Evolutionary conservation across 2,888 invertebrate species (phyloP).

Genomic region (Zhuqinia jingwanae): DNA sequence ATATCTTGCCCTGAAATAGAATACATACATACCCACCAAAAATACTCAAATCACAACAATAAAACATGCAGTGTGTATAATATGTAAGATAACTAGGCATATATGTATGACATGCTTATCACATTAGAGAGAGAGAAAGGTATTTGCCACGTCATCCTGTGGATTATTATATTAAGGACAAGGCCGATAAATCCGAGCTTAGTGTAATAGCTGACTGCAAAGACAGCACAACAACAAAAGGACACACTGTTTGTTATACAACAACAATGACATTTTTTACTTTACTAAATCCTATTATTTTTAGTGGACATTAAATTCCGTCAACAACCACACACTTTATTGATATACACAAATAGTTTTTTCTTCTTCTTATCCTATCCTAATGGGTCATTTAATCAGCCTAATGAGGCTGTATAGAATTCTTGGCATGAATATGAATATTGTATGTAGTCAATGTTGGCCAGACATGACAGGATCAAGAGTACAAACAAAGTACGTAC

Average conservation of each 20-base stretch:
- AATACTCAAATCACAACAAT: background rate
- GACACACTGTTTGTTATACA: background rate
- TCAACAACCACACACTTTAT: background rate
- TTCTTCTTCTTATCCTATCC: background rate
- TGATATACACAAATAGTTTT: background rate
- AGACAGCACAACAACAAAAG: too few relatives aligned
- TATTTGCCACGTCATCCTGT: slow-evolving; percentile 13
- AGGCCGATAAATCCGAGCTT: slow-evolving; percentile 43
- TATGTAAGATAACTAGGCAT: background rate
- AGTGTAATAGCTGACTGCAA: slow-evolving; percentile 20
- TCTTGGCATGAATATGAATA: slow-evolving; percentile 20
- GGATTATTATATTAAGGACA: slow-evolving; percentile 50
- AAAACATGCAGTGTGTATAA: background rate
- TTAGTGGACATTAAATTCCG: slow-evolving; percentile 53
- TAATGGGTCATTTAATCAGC: slow-evolving; percentile 40
- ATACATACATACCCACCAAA: background rate
- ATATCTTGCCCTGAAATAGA: background rate
- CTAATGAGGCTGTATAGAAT: slow-evolving; percentile 24
- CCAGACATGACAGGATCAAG: background rate
- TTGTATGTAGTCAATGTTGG: background rate
- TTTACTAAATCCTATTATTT: background rate
- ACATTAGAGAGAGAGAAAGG: slow-evolving; percentile 2
- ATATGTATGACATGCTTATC: slow-evolving; percentile 8
- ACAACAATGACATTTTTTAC: slow-evolving; percentile 3
- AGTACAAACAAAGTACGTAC: background rate